Conservation (phyloP, 53 echinoderm and acorn worm genomes). For the Antedon mediterranea region DNA sequence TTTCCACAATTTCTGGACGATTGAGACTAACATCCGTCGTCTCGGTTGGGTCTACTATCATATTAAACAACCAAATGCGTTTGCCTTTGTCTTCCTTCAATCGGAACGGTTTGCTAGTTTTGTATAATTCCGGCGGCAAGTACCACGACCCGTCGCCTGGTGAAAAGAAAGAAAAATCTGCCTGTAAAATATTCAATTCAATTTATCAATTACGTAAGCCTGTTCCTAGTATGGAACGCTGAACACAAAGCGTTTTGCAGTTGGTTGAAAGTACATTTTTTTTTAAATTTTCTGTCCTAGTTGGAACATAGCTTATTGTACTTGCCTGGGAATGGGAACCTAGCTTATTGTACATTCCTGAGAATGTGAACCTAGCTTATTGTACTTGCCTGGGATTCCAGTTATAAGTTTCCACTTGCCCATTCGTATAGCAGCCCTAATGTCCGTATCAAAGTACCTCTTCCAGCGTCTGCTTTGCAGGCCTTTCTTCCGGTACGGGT, state of each 20-base stretch:
- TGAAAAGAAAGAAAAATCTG: background rate
- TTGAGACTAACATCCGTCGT: slow-evolving; percentile 42
- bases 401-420: slow-evolving; percentile 88
- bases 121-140: background rate
- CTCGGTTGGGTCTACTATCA: slow-evolving; percentile 15
- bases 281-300: too few relatives aligned
- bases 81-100: background rate
- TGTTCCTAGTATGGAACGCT: too few relatives aligned
- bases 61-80: background rate
- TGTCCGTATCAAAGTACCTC: slow-evolving; percentile 25
- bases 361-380: too few relatives aligned
- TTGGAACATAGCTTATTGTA: too few relatives aligned
- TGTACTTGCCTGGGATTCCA: slow-evolving; percentile 48
- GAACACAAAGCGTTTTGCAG: too few relatives aligned
- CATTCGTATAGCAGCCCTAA: slow-evolving; percentile 55
- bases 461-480: background rate
- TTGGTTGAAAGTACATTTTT: too few relatives aligned
- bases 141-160: background rate
- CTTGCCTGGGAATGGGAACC: too few relatives aligned
- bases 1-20: slow-evolving; percentile 51
- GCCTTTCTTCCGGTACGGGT: background rate
- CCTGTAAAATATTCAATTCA: too few relatives aligned
- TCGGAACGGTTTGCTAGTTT: background rate
- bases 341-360: too few relatives aligned
- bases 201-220: too few relatives aligned